A percentile compares a stretch with the other conserved stretches of the same genome.
Conservation (phyloP, 2,797 vertebrate species). For the Pseudochaenichthys georgianus region DNA sequence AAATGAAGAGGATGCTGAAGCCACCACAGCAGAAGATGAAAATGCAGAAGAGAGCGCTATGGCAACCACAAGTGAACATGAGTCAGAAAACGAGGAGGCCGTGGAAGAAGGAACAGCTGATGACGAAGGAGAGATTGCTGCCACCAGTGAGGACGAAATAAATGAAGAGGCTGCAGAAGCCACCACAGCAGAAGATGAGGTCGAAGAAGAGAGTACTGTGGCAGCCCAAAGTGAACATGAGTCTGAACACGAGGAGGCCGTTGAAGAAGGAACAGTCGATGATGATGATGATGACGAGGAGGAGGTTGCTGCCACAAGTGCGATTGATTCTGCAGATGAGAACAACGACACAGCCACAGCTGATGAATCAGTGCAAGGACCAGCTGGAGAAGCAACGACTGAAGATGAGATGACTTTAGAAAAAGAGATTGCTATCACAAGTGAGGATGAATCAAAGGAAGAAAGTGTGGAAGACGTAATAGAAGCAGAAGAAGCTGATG, state of each 20-base stretch:
- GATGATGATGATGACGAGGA: conserved; percentile 11
- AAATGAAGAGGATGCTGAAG: not conserved
- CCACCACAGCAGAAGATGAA: not conserved
- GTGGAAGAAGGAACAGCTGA: not conserved
- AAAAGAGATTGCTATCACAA: not conserved
- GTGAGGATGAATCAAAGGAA: conserved; percentile 38
- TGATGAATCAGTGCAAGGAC: conserved; percentile 24
- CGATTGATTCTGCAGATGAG: conserved; percentile 35
- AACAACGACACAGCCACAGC: not conserved
- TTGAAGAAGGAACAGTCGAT: conserved; percentile 5
- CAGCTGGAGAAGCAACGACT: not conserved
- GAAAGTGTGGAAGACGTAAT: conserved; percentile 21
- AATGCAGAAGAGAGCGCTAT: not conserved
- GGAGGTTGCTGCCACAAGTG: conserved; percentile 11
- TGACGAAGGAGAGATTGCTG: not conserved
- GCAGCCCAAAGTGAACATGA: conserved; percentile 35
- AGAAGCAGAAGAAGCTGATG: not conserved
- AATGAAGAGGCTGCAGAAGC: not conserved
- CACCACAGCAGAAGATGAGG: not conserved
- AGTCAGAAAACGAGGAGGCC: conserved; percentile 38
- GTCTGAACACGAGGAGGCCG: not conserved
- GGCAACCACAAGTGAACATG: conserved; percentile 13
- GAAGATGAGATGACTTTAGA: conserved; percentile 11
- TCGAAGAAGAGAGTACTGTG: not conserved
- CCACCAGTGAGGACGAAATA: not conserved